Conservation (phyloP, 2,113 vertebrate species). For the Antechinus flavipes region DNA sequence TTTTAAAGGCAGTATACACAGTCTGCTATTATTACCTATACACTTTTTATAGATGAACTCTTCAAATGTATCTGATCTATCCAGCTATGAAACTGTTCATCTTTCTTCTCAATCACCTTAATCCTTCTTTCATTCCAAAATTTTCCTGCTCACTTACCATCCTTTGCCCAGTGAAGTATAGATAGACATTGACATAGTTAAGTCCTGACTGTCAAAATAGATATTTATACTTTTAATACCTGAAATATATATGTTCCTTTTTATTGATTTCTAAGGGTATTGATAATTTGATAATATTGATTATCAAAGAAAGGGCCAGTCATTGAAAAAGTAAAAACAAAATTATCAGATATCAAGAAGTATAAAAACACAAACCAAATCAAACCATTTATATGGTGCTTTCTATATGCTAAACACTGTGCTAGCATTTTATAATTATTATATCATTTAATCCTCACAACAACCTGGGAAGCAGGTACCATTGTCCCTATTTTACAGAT, state of each 20-base stretch:
- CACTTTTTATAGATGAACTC: constrained; percentile 29
- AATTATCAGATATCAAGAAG: constrained; percentile 1
- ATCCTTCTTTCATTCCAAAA: background rate
- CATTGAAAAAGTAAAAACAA: constrained; percentile 17
- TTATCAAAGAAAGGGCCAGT: background rate
- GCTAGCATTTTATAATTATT: background rate
- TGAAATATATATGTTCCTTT: constrained; percentile 34
- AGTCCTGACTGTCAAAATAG: constrained; percentile 15
- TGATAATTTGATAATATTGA: constrained; percentile 21
- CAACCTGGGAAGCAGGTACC: background rate
- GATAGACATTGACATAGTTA: background rate
- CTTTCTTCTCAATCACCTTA: background rate
- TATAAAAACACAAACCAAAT: constrained; percentile 44
- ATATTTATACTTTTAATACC: constrained; percentile 15
- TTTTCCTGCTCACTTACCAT: background rate
- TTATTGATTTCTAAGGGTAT: constrained; percentile 54
- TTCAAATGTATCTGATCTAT: background rate
- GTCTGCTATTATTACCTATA: background rate
- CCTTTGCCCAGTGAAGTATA: background rate
- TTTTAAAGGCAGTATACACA: background rate
- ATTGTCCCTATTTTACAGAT: background rate
- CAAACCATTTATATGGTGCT: background rate
- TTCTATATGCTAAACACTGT: background rate
- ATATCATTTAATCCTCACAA: background rate
- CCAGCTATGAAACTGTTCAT: background rate